Conservation (phyloP, 2,797 vertebrate species). For the Spheniscus humboldti region DNA sequence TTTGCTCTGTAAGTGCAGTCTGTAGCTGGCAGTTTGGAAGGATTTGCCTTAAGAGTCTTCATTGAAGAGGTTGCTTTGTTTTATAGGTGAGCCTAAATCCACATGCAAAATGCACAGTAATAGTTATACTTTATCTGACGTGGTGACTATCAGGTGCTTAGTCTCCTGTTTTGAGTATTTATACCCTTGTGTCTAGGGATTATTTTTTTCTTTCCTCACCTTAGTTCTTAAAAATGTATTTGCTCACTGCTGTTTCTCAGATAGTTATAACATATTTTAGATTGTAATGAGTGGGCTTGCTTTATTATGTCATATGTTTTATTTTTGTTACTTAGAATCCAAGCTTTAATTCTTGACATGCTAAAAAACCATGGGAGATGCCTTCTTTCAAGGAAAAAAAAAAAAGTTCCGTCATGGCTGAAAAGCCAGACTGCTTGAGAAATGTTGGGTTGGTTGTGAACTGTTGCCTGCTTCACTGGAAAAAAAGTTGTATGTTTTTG, state of each 20-base stretch:
- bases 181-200: neutral
- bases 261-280: neutral
- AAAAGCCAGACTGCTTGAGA: neutral
- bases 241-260: neutral
- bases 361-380: neutral
- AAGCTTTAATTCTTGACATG: neutral
- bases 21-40: neutral
- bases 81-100: neutral
- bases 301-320: neutral
- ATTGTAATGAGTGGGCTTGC: neutral
- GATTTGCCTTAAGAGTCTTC: neutral
- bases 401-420: neutral
- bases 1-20: neutral
- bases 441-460: neutral
- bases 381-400: rapidly evolving
- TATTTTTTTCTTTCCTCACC: neutral
- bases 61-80: neutral
- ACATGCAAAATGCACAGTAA: neutral
- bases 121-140: neutral
- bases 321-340: neutral
- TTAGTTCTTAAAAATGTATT: neutral
- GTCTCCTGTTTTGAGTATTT: neutral
- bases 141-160: neutral
- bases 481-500: rapidly evolving
- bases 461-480: neutral